Conservation (phyloP, 2,113 vertebrate genomes). For the Ophiodon elongatus region DNA sequence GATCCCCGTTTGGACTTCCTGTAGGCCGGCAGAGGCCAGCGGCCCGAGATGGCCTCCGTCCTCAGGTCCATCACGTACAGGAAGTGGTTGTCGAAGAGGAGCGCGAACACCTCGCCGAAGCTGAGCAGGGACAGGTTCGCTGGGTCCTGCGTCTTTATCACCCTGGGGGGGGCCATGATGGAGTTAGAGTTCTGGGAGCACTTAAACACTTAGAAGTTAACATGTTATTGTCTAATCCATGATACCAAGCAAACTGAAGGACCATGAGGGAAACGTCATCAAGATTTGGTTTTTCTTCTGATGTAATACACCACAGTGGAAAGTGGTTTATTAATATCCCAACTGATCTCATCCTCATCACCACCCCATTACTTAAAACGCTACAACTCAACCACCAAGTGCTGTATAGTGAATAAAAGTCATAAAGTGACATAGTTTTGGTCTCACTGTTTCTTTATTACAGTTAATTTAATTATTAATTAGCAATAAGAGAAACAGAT, state of each 20-base stretch:
- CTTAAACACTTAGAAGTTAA: no score
- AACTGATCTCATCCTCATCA: not conserved
- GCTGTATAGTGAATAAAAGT: not conserved
- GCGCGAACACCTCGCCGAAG: slow-evolving; percentile 95
- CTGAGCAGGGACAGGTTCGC: slow-evolving; percentile 94
- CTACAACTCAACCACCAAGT: not conserved
- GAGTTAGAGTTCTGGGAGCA: not conserved
- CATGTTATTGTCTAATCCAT: no score
- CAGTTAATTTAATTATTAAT: no score
- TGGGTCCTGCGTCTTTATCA: slow-evolving; percentile 94
- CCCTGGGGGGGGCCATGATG: slow-evolving; percentile 81
- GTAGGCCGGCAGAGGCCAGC: slow-evolving; percentile 97
- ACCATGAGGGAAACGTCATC: no score
- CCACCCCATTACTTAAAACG: not conserved
- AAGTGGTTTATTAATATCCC: not conserved
- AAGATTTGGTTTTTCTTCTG: no score
- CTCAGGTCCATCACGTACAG: slow-evolving; percentile 98
- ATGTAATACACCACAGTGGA: not conserved
- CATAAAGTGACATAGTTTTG: not conserved
- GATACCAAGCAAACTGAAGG: no score
- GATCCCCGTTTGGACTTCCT: slow-evolving; percentile 98
- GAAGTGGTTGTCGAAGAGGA: slow-evolving; percentile 96
- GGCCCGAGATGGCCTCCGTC: slow-evolving; percentile 94
- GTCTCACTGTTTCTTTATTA: not conserved
- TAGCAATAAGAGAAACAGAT: no score